Evolutionary conservation across 2,888 invertebrate genomes (phyloP).

Genomic region (Xestia rhomboidea): DNA sequence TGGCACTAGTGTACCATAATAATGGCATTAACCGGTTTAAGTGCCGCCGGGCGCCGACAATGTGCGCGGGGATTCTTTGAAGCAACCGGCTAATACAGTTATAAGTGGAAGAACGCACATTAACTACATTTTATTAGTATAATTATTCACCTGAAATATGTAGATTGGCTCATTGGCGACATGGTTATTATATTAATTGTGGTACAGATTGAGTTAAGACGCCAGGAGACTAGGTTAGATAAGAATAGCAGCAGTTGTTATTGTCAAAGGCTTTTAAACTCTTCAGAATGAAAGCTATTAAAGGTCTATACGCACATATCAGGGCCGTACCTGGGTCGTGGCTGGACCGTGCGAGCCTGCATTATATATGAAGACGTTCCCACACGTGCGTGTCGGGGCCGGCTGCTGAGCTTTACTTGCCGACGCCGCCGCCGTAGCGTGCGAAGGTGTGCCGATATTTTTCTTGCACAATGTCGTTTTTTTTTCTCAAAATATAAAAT

Average conservation of each 20-base stretch:
- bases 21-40: constrained; percentile 57
- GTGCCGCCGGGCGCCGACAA: constrained; percentile 61
- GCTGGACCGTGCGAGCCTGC: not conserved
- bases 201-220: constrained; percentile 4
- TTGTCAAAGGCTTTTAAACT: not conserved
- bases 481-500: not conserved
- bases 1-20: constrained; percentile 53
- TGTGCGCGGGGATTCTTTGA: constrained; percentile 60
- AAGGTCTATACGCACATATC: not conserved
- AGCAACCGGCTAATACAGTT: constrained; percentile 48
- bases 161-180: constrained; percentile 6
- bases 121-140: constrained; percentile 44
- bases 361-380: not conserved
- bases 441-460: not conserved
- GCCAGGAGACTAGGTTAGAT: not conserved
- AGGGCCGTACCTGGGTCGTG: not conserved
- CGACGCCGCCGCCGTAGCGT: not conserved
- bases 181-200: constrained; percentile 14
- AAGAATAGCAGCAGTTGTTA: not conserved
- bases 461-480: not conserved
- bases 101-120: constrained; percentile 48
- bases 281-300: not conserved
- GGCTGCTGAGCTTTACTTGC: not conserved
- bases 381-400: not conserved
- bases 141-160: constrained; percentile 56